These are phyloP conservation scores for Crax fasciolata DNA, from an alignment of 2,797 vertebrate genomes.

Conservation along the genomic window DNA sequence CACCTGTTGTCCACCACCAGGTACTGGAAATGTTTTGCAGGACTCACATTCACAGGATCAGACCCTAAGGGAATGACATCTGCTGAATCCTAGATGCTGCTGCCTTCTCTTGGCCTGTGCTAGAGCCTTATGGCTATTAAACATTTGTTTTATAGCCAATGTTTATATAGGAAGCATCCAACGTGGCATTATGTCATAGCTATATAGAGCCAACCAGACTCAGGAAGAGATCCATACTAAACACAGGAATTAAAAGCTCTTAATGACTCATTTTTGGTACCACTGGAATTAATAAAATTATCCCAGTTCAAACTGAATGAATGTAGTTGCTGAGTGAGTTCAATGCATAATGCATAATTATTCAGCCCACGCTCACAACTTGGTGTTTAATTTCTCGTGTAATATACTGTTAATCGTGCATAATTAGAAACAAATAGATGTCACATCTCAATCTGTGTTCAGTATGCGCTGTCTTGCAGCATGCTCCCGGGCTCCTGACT, in stretches of 20 bases:
- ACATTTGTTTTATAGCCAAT: background rate
- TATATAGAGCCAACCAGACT: background rate
- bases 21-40: background rate
- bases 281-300: slow-evolving; percentile 47
- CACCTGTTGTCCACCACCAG: background rate
- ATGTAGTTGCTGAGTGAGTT: slow-evolving; percentile 27
- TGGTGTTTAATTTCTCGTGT: slow-evolving; percentile 44
- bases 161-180: slow-evolving; percentile 22
- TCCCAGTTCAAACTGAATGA: slow-evolving; percentile 15
- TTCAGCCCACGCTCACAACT: background rate
- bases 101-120: background rate
- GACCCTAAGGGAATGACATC: background rate
- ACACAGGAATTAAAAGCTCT: slow-evolving; percentile 17
- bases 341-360: slow-evolving; percentile 24
- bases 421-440: slow-evolving; percentile 30
- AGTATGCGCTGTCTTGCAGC: slow-evolving; percentile 38
- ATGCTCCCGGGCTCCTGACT: background rate
- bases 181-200: background rate
- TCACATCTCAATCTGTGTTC: background rate
- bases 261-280: background rate
- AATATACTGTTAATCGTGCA: slow-evolving; percentile 28
- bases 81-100: background rate
- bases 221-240: background rate
- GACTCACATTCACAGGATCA: background rate
- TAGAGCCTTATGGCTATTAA: background rate